These are phyloP conservation scores for Calosoma granatense DNA, from an alignment of 1,140 invertebrate genomes.

Conservation along the genomic window DNA sequence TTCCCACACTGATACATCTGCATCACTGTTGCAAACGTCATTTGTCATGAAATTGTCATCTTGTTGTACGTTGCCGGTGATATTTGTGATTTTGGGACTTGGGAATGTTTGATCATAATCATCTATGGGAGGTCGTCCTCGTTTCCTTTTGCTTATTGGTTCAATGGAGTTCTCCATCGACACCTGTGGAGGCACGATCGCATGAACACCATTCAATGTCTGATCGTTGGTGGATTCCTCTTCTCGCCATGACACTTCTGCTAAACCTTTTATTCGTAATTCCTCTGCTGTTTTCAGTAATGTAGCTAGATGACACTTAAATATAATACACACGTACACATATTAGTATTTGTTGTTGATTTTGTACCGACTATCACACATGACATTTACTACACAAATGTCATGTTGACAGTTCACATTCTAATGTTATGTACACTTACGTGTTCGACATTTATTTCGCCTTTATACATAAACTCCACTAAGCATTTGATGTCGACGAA, in stretches of 20 bases:
- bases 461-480: conserved; percentile 92
- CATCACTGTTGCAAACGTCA: conserved; percentile 31
- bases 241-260: conserved; percentile 75
- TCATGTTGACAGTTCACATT: background rate
- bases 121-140: conserved; percentile 53
- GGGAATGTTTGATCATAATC: conserved; percentile 42
- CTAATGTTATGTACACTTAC: conserved; percentile 43
- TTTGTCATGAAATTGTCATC: conserved; percentile 32
- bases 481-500: conserved; percentile 75
- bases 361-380: conserved; percentile 1
- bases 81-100: conserved; percentile 42
- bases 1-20: conserved; percentile 30
- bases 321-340: conserved; percentile 17
- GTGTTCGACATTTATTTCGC: conserved; percentile 90
- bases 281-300: conserved; percentile 85
- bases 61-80: conserved; percentile 36
- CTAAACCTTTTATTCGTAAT: conserved; percentile 80
- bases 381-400: conserved; percentile 4
- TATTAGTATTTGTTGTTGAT: background rate
- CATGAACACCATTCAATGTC: conserved; percentile 37
- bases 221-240: conserved; percentile 37
- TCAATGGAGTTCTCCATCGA: conserved; percentile 33
- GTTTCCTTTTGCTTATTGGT: conserved; percentile 37
- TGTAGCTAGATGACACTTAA: conserved; percentile 69
- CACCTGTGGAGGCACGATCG: conserved; percentile 34